Evolutionary conservation across 2,113 vertebrate genomes (phyloP).

Genomic region (Carassius auratus): DNA sequence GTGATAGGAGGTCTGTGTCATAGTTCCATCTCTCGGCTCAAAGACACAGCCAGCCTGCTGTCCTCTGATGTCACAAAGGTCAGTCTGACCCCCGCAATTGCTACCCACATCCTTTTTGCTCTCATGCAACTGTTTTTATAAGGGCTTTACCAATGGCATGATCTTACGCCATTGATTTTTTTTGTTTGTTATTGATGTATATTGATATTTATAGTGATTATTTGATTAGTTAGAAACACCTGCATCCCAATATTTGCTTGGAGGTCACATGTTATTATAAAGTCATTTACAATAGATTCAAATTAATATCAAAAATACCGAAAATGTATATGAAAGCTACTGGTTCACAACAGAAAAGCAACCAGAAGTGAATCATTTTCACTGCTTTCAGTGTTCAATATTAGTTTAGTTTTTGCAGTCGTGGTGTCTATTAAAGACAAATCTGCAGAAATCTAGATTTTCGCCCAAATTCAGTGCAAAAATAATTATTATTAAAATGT

Average conservation of each 20-base stretch:
- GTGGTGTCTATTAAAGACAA: not conserved
- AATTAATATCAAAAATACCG: not conserved
- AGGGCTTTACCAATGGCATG: not conserved
- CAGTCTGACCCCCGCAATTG: conserved; percentile 20
- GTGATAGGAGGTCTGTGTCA: conserved; percentile 90
- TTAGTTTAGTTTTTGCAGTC: not conserved
- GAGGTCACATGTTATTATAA: not conserved
- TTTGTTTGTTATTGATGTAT: not conserved
- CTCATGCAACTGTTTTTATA: not conserved
- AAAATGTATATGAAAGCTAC: not conserved
- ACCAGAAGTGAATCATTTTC: not conserved
- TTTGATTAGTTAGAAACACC: not conserved
- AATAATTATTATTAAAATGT: too few species aligned
- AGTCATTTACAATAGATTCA: not conserved
- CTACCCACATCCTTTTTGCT: not conserved
- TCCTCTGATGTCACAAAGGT: conserved; percentile 89
- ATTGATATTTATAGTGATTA: not conserved
- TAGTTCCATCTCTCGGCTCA: conserved; percentile 89
- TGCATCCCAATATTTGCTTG: not conserved
- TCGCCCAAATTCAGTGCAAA: not conserved
- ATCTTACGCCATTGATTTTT: not conserved
- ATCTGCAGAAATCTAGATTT: not conserved
- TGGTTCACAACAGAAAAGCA: not conserved
- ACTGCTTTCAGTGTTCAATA: not conserved
- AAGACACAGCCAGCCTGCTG: conserved; percentile 85